phyloP scores from a whole-genome alignment of 2,888 invertebrate genomes.

The Melipona bicolor region DNA sequence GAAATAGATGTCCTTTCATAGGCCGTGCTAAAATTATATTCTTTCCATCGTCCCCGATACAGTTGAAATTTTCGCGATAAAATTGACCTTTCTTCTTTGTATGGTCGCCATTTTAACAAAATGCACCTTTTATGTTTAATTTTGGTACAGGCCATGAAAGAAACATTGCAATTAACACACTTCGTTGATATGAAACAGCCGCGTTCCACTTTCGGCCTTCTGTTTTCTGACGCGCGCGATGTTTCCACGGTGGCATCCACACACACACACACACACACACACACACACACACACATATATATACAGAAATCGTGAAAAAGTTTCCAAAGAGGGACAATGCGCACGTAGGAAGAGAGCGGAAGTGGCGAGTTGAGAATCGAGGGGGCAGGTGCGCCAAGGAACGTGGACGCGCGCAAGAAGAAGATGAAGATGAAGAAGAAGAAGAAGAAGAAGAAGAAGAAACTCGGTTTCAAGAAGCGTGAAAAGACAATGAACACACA shows the following conservation, averaged over 20 bases:
- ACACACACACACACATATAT: too few species aligned
- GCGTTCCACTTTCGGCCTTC: background rate
- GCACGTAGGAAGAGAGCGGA: slow-evolving; percentile 9
- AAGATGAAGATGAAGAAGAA: background rate
- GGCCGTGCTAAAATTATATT: too few species aligned
- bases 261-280: too few species aligned
- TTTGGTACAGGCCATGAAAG: too few species aligned
- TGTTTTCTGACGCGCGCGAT: background rate
- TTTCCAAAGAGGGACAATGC: slow-evolving; percentile 35
- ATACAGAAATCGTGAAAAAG: background rate
- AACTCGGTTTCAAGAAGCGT: background rate
- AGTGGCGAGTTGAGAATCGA: slow-evolving; percentile 35
- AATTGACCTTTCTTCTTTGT: too few species aligned
- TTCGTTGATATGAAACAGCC: too few species aligned
- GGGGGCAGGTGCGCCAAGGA: slow-evolving; percentile 27
- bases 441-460: background rate
- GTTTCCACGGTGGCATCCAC: background rate
- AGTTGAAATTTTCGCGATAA: too few species aligned
- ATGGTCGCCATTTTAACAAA: too few species aligned
- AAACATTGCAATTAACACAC: too few species aligned
- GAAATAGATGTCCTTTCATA: too few species aligned
- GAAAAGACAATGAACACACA: slow-evolving; percentile 45
- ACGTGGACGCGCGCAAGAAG: background rate
- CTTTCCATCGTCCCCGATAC: too few species aligned
- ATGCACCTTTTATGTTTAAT: too few species aligned